phyloP scores from a whole-genome alignment of 1,140 invertebrate genomes.

The Bombus waltoni region DNA sequence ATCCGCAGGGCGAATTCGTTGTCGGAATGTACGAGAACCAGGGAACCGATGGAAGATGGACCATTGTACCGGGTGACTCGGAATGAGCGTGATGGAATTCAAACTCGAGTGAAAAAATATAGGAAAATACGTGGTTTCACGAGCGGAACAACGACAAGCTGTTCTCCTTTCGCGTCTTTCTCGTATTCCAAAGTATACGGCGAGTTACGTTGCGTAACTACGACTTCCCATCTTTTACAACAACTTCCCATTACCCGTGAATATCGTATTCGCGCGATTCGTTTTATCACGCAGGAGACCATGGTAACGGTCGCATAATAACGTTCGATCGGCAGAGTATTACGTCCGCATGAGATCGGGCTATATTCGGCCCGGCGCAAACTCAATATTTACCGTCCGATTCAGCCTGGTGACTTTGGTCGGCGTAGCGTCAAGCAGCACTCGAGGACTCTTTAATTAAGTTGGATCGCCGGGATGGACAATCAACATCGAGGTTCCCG shows the following conservation, averaged over 20 bases:
- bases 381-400: constrained; percentile 6
- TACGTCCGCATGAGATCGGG: not conserved
- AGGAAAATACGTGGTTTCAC: too few species aligned
- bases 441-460: constrained; percentile 31
- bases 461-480: constrained; percentile 20
- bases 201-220: too few species aligned
- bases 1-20: not conserved
- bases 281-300: too few species aligned
- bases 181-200: too few species aligned
- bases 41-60: not conserved
- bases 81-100: not conserved
- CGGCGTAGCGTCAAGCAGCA: not conserved
- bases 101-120: too few species aligned
- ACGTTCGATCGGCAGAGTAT: not conserved
- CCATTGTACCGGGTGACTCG: not conserved
- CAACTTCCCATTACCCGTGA: too few species aligned
- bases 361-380: not conserved
- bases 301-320: not conserved
- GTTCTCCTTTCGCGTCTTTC: too few species aligned
- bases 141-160: too few species aligned
- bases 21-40: too few species aligned
- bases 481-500: not conserved
- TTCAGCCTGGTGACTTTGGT: not conserved
- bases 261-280: too few species aligned
- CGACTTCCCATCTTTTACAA: too few species aligned